Percentiles rank a stretch among this genome's conserved stretches.
Evolutionary conservation across 53 echinoderm and acorn worm species (phyloP).

Genomic region (Apostichopus leukothele): DNA sequence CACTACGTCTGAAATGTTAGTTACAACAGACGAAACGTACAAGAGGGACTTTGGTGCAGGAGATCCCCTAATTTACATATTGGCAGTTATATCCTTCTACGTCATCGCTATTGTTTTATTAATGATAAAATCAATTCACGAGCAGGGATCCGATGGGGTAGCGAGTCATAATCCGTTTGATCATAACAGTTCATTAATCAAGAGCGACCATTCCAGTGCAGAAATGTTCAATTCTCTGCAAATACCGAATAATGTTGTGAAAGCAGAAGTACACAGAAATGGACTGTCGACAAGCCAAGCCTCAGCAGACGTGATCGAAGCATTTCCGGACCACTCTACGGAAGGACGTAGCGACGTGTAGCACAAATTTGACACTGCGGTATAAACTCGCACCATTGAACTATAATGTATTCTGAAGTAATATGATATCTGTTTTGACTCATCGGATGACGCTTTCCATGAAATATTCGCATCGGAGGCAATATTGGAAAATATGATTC

Average conservation of each 20-base stretch:
- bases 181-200: not conserved
- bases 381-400: too few relatives aligned
- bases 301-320: not conserved
- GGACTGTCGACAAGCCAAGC: not conserved
- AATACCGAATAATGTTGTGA: not conserved
- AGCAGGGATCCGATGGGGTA: not conserved
- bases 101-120: constrained; percentile 55
- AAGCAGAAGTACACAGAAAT: not conserved
- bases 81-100: constrained; percentile 61
- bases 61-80: constrained; percentile 57
- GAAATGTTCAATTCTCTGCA: not conserved
- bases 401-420: too few relatives aligned
- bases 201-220: not conserved
- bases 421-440: too few relatives aligned
- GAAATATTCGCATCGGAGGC: too few relatives aligned
- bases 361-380: too few relatives aligned
- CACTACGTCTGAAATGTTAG: not conserved
- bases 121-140: constrained; percentile 59
- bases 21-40: not conserved
- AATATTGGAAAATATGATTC: too few relatives aligned
- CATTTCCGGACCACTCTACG: not conserved
- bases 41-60: constrained; percentile 3
- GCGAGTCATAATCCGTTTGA: not conserved
- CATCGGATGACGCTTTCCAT: too few relatives aligned
- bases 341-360: not conserved